Evolutionary conservation across 2,113 vertebrate species (phyloP).

Genomic region (Passer montanus): DNA sequence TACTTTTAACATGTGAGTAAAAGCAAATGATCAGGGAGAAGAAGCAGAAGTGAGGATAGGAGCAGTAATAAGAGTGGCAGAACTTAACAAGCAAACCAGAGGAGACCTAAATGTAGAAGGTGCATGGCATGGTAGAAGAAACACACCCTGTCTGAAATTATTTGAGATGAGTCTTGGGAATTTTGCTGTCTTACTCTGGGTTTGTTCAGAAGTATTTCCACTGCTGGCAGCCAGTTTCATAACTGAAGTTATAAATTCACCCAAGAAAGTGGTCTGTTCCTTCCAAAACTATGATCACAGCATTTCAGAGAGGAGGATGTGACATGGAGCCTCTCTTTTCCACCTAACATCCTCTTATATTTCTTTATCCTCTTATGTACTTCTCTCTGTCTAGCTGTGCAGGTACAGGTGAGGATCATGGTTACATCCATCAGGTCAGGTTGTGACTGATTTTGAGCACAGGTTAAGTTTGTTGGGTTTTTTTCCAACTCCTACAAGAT

Average conservation of each 20-base stretch:
- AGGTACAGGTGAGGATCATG: neutral
- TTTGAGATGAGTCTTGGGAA: neutral
- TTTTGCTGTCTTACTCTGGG: neutral
- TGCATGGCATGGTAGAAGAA: neutral
- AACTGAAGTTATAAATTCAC: neutral
- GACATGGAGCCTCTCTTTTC: neutral
- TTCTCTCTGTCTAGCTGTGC: neutral
- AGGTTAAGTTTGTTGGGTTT: neutral
- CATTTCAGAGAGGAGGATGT: neutral
- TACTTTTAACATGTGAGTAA: neutral
- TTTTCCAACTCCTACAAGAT: neutral
- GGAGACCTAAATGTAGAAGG: neutral
- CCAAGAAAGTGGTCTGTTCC: neutral
- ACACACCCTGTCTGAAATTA: neutral
- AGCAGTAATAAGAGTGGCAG: neutral
- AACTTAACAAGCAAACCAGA: neutral
- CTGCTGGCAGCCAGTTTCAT: neutral
- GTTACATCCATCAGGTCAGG: neutral
- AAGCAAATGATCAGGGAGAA: neutral
- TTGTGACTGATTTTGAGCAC: neutral
- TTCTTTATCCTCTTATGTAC: neutral
- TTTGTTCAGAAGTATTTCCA: neutral
- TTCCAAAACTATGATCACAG: neutral
- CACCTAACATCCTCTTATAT: neutral
- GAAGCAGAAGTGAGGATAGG: neutral